Conservation (phyloP, 2,113 vertebrate species). For the Mellivora capensis region DNA sequence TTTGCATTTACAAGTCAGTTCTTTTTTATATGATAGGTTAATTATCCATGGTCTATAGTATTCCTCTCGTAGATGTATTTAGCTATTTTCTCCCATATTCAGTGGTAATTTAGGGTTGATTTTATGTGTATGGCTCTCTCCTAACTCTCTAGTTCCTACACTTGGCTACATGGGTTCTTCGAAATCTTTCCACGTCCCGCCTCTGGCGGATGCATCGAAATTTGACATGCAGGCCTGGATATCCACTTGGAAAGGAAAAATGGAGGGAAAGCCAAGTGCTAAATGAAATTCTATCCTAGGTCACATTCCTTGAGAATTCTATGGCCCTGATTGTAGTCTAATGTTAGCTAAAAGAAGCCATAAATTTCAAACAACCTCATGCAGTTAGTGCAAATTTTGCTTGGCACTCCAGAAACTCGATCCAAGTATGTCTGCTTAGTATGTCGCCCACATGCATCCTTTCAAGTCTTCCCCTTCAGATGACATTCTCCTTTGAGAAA, state of each 20-base stretch:
- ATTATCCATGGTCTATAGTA: background rate
- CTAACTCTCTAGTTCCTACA: background rate
- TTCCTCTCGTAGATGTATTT: background rate
- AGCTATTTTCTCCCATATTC: background rate
- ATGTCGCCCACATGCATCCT: background rate
- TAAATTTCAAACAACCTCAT: background rate
- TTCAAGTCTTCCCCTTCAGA: background rate
- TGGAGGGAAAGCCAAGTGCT: conserved; percentile 7
- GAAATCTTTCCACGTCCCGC: background rate
- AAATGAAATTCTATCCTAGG: background rate
- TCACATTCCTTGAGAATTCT: conserved; percentile 23
- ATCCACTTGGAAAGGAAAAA: conserved; percentile 31
- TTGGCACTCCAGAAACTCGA: conserved; percentile 25
- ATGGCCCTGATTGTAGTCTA: background rate
- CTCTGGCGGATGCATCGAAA: background rate
- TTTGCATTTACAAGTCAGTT: background rate
- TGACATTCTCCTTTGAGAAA: background rate
- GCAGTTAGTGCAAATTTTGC: conserved; percentile 8
- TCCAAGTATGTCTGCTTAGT: background rate
- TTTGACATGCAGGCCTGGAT: background rate
- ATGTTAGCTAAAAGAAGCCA: background rate
- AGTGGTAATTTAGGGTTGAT: background rate
- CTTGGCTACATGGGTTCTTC: background rate
- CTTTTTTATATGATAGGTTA: background rate
- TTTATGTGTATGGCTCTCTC: background rate